A percentile compares a stretch with the other conserved stretches of the same genome.
Conservation (phyloP, 1,140 invertebrate species). For the Oncopodura yosiiana region DNA sequence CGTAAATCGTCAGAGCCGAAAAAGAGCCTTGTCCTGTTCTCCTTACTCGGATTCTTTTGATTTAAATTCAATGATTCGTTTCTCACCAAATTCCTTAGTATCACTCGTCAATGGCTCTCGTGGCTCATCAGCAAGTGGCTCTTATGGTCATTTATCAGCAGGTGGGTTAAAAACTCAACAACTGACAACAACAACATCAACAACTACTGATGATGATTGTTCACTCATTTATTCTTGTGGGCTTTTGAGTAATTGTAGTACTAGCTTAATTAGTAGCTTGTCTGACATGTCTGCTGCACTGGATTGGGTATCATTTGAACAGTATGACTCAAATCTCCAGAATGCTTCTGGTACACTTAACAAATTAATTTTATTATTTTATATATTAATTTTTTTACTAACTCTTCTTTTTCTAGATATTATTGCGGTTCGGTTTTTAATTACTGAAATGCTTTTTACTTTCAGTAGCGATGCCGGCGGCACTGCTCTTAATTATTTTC, state of each 20-base stretch:
- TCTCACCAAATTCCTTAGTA: slow-evolving; percentile 84
- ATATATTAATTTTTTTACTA: not conserved
- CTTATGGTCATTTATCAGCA: slow-evolving; percentile 86
- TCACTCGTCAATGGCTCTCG: slow-evolving; percentile 82
- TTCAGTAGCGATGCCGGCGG: no score
- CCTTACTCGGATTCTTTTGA: slow-evolving; percentile 90
- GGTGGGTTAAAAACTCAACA: slow-evolving; percentile 44
- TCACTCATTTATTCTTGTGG: no score
- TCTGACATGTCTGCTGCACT: not conserved
- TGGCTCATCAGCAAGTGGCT: slow-evolving; percentile 73
- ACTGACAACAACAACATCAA: no score
- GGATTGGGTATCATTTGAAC: not conserved
- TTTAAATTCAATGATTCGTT: slow-evolving; percentile 87
- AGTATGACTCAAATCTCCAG: no score
- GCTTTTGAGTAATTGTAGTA: no score
- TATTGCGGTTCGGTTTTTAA: no score
- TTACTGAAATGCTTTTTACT: no score
- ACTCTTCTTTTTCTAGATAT: no score
- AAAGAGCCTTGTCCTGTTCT: slow-evolving; percentile 83
- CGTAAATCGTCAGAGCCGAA: slow-evolving; percentile 60
- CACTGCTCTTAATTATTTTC: no score
- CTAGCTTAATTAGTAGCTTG: not conserved
- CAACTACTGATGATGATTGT: no score
- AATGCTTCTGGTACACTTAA: no score
- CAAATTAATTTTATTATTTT: no score